Conservation (phyloP, 2,888 invertebrate genomes). For the Saturnia japonica region DNA sequence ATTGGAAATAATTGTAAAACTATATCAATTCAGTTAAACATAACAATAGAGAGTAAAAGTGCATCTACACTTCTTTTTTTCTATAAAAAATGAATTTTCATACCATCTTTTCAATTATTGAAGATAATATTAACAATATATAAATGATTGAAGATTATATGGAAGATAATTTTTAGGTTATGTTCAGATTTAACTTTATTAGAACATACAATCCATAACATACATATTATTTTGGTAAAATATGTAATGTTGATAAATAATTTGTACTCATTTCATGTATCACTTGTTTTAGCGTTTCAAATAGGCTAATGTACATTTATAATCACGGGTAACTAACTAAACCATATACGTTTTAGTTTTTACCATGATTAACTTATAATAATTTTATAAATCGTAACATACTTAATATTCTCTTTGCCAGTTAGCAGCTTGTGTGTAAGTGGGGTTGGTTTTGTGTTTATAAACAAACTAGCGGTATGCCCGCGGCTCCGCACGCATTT, state of each 20-base stretch:
- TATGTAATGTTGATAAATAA: neutral
- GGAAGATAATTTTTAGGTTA: no score
- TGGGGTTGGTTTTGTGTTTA: neutral
- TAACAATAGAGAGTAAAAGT: conserved; percentile 13
- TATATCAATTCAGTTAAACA: conserved; percentile 29
- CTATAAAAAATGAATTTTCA: neutral
- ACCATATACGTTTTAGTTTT: neutral
- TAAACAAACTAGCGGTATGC: no score
- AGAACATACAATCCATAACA: no score
- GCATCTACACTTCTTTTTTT: neutral
- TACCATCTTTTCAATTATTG: neutral
- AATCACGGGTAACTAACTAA: neutral
- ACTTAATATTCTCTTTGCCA: neutral
- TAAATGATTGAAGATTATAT: no score
- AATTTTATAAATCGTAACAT: neutral
- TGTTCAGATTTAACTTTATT: no score
- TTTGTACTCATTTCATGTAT: neutral
- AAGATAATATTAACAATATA: no score
- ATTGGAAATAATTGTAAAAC: conserved; percentile 29
- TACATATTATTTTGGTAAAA: neutral
- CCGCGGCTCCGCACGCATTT: no score
- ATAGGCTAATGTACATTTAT: neutral
- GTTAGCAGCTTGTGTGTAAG: neutral
- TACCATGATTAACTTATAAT: neutral
- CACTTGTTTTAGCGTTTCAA: no score